These are phyloP conservation scores for Latrodectus geometricus DNA, from an alignment of 1,140 invertebrate genomes.

Conservation along the genomic window DNA sequence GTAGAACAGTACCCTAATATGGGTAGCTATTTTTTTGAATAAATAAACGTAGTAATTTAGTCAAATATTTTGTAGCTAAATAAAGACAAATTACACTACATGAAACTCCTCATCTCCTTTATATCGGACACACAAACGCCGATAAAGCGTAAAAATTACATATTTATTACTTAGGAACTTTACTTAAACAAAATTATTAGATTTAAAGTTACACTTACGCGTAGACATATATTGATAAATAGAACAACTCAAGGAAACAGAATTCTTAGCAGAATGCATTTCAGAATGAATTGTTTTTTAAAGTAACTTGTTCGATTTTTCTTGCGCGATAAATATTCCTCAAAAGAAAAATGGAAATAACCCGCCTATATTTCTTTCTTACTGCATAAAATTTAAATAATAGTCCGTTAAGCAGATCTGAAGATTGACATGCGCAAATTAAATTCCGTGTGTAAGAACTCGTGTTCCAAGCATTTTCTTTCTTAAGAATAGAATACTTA, in stretches of 20 bases:
- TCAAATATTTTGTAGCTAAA: too few species aligned
- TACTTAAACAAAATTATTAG: too few species aligned
- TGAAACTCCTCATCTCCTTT: too few species aligned
- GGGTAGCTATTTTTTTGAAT: too few species aligned
- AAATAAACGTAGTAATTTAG: too few species aligned
- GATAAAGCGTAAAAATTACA: too few species aligned
- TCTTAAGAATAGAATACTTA: neutral
- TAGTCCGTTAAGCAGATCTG: neutral
- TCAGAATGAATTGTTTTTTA: neutral
- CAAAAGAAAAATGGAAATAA: neutral
- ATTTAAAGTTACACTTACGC: neutral
- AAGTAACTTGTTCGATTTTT: neutral
- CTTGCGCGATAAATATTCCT: neutral
- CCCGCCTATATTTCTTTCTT: neutral
- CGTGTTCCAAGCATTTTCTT: neutral
- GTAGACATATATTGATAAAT: neutral
- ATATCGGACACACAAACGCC: too few species aligned
- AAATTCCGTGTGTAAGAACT: neutral
- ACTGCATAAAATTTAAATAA: conserved; percentile 11
- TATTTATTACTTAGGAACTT: too few species aligned
- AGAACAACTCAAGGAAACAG: neutral
- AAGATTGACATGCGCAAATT: conserved; percentile 1
- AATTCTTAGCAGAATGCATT: neutral
- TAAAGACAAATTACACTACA: too few species aligned
- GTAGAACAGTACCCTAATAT: too few species aligned